Evolutionary conservation across 2,113 vertebrate genomes (phyloP).

Genomic region (Cariama cristata): DNA sequence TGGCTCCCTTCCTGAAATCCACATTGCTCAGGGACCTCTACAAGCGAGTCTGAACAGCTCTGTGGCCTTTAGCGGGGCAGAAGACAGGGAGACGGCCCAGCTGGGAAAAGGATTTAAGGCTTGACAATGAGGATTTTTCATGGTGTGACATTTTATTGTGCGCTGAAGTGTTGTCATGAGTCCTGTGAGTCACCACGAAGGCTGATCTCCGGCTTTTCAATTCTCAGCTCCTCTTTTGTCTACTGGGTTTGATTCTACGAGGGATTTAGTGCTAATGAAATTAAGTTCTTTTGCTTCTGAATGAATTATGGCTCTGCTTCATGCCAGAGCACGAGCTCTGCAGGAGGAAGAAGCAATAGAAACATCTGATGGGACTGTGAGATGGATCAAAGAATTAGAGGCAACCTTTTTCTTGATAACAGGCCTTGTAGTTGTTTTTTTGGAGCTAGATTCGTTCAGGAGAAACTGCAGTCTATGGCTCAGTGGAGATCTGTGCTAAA

Average conservation of each 20-base stretch:
- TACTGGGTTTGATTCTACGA: not conserved
- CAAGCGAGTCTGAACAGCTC: not conserved
- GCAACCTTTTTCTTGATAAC: rapidly evolving
- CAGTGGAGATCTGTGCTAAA: not conserved
- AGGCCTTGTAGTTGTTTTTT: not conserved
- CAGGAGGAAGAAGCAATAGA: not conserved
- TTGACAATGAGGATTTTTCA: slow-evolving; percentile 51
- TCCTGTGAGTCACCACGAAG: not conserved
- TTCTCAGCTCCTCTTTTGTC: slow-evolving; percentile 11
- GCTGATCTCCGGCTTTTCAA: not conserved
- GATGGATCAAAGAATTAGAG: not conserved
- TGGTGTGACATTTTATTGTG: slow-evolving; percentile 49
- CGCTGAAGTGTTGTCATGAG: not conserved
- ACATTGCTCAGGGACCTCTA: not conserved
- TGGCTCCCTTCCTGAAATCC: not conserved
- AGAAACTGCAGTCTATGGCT: not conserved
- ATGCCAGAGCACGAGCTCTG: not conserved
- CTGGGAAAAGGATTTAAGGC: slow-evolving; percentile 21
- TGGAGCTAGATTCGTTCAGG: not conserved
- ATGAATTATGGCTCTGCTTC: not conserved
- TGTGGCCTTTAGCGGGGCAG: slow-evolving; percentile 15
- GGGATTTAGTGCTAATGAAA: slow-evolving; percentile 12
- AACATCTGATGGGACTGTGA: not conserved
- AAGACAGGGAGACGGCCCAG: not conserved
- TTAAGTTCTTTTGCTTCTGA: not conserved